A percentile compares a stretch with the other conserved stretches of the same genome.
These are phyloP conservation scores for Chionoecetes opilio DNA, from an alignment of 1,140 invertebrate genomes.

Conservation along the genomic window DNA sequence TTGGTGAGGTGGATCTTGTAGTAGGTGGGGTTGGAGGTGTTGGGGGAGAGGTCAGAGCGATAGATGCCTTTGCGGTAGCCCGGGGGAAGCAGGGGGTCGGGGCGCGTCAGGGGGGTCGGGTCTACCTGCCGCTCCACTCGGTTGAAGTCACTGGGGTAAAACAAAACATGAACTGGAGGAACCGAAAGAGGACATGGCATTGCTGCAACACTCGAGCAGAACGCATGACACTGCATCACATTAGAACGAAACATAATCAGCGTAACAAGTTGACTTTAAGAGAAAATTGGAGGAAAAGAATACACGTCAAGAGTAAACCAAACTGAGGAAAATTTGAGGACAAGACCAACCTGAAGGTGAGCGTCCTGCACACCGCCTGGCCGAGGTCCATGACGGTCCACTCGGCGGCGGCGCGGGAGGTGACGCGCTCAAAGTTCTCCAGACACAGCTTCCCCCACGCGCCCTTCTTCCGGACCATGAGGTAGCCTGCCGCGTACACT, in stretches of 20 bases:
- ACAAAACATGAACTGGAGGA: neutral
- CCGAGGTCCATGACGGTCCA: conserved; percentile 90
- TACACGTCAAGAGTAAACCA: too few species aligned
- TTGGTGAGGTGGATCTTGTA: conserved; percentile 64
- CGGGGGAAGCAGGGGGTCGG: conserved; percentile 37
- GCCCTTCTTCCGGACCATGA: conserved; percentile 90
- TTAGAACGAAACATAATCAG: neutral
- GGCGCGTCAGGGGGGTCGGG: neutral
- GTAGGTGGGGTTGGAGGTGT: conserved; percentile 61
- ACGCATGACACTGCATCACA: neutral
- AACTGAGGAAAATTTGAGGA: too few species aligned
- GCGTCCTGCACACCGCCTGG: conserved; percentile 89
- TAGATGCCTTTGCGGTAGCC: conserved; percentile 42
- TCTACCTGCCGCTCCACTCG: conserved; percentile 59
- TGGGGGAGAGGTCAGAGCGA: neutral
- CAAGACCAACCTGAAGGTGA: conserved; percentile 88
- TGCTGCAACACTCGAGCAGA: neutral
- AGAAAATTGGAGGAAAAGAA: too few species aligned
- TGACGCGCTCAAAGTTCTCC: conserved; percentile 87
- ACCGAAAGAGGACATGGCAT: neutral
- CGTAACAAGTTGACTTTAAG: too few species aligned
- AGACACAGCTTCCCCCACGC: conserved; percentile 92
- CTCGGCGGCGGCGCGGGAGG: conserved; percentile 85
- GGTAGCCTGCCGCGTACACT: conserved; percentile 85
- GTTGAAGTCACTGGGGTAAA: conserved; percentile 57